phyloP scores from a whole-genome alignment of 2,113 vertebrate species.

The Perognathus longimembris region DNA sequence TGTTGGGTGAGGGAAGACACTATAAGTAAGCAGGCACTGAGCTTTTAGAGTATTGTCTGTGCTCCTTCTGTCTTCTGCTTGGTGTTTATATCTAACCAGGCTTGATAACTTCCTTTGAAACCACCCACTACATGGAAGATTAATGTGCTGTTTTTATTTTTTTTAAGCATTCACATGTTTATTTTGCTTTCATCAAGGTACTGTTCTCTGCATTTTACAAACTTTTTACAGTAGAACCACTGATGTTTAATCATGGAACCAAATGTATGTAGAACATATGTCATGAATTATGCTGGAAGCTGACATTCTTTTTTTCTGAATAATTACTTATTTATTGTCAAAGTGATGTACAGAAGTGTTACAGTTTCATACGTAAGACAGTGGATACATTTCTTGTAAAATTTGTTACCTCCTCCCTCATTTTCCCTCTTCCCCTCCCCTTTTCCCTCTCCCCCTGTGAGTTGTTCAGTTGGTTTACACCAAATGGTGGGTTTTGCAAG shows the following conservation, averaged over 20 bases:
- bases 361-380: too few species aligned
- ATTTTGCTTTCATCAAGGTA: conserved; percentile 36
- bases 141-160: background rate
- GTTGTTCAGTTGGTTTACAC: too few species aligned
- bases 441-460: too few species aligned
- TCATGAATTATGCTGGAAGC: background rate
- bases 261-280: background rate
- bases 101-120: conserved; percentile 23
- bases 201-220: background rate
- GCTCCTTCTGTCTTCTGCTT: background rate
- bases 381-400: too few species aligned
- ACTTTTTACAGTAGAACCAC: background rate
- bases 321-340: too few species aligned
- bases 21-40: background rate
- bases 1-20: too few species aligned
- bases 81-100: background rate
- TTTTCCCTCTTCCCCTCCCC: too few species aligned
- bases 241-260: background rate
- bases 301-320: too few species aligned
- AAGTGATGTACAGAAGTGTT: too few species aligned
- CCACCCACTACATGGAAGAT: background rate
- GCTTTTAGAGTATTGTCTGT: background rate
- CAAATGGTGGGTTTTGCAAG: too few species aligned
- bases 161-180: background rate
- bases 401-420: too few species aligned